Percentiles rank a stretch among this genome's conserved stretches.
These are phyloP conservation scores for Malacoctenus gilli DNA, from an alignment of 2,797 vertebrate species.

Conservation along the genomic window DNA sequence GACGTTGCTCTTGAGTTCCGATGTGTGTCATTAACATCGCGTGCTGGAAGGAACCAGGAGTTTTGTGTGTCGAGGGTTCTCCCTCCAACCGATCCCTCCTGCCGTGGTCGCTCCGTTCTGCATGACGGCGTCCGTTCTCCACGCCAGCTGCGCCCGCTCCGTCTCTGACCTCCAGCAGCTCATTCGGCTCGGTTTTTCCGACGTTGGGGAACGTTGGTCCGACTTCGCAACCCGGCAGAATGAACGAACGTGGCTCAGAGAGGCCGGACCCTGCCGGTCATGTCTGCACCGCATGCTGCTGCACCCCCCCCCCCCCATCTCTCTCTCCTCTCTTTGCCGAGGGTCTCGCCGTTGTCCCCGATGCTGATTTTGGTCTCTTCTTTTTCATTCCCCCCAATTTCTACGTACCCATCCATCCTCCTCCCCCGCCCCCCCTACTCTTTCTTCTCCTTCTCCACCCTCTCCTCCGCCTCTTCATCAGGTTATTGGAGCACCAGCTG, in stretches of 20 bases:
- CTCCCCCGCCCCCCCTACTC: background rate
- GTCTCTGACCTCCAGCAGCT: background rate
- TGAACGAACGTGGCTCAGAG: background rate
- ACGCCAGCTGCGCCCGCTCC: slow-evolving; percentile 3
- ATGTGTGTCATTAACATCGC: too few relatives aligned
- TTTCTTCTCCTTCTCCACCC: background rate
- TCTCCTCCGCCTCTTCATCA: slow-evolving; percentile 45
- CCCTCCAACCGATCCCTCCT: too few relatives aligned
- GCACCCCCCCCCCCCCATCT: slow-evolving; percentile 15
- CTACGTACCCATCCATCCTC: background rate
- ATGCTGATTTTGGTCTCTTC: slow-evolving; percentile 7
- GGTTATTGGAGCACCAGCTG: slow-evolving; percentile 94
- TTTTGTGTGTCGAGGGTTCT: too few relatives aligned
- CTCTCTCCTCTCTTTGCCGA: slow-evolving; percentile 1
- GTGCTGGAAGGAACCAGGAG: too few relatives aligned
- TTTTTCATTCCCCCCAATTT: background rate
- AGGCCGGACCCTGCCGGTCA: slow-evolving; percentile 29
- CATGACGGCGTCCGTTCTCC: slow-evolving; percentile 10
- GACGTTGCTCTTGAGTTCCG: too few relatives aligned
- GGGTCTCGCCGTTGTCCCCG: background rate
- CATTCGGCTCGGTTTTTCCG: background rate
- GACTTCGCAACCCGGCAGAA: background rate
- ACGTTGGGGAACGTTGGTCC: too few relatives aligned
- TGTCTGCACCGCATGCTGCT: slow-evolving; percentile 58
- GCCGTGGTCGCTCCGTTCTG: too few relatives aligned